phyloP scores from a whole-genome alignment of 2,797 vertebrate genomes.

The Decapterus maruadsi region DNA sequence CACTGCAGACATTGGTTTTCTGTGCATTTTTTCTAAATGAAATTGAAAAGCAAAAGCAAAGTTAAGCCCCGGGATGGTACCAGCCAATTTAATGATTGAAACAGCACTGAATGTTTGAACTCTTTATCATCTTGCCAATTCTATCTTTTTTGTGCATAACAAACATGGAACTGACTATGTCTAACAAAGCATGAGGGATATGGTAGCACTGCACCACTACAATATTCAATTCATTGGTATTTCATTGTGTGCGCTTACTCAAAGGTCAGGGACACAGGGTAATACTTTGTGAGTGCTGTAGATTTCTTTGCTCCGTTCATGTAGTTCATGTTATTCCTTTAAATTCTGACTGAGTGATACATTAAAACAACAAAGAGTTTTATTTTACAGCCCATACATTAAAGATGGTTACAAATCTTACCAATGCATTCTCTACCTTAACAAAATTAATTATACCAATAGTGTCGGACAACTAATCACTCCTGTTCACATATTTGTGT shows the following conservation, averaged over 20 bases:
- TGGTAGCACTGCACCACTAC: not conserved
- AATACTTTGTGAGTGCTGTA: not conserved
- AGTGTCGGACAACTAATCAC: too few relatives aligned
- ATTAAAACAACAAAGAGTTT: not conserved
- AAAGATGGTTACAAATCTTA: not conserved
- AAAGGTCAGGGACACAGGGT: not conserved
- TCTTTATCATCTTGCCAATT: not conserved
- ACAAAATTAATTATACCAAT: too few relatives aligned
- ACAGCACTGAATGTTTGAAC: not conserved
- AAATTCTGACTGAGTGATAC: not conserved
- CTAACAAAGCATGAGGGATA: not conserved
- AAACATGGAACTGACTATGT: not conserved
- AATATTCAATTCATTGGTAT: not conserved
- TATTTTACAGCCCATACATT: slow-evolving; percentile 7
- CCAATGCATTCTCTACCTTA: too few relatives aligned
- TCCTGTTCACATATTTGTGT: not conserved
- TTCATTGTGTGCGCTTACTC: not conserved
- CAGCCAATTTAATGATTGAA: not conserved
- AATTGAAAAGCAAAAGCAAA: not conserved
- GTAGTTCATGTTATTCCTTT: not conserved
- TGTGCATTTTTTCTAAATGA: not conserved
- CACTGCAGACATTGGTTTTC: not conserved
- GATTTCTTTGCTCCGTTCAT: not conserved
- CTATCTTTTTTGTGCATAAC: slow-evolving; percentile 1
- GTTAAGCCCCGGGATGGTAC: too few relatives aligned